Evolutionary conservation across 2,797 vertebrate genomes (phyloP), one percentile per base, ranked within the genome.

Genomic region (Tamandua tetradactyla): DNA sequence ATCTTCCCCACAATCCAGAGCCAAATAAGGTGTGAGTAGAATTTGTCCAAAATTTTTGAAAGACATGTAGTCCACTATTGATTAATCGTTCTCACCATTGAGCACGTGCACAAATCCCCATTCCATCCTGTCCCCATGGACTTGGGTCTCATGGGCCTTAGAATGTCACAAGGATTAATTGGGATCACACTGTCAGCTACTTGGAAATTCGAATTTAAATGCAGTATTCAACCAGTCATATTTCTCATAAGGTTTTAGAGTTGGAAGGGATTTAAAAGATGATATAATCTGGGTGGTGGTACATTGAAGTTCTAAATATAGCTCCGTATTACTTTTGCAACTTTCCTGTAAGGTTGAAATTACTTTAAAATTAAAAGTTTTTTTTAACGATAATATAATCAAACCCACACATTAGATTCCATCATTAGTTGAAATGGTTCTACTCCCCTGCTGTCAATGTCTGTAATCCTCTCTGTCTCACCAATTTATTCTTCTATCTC

Each of bases 231-330:
- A 44, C 47, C 37, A 68, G 13, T 79, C 7, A 2, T 25, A 47
- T 82, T 69, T 92, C 81, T 89, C 20, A 20, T 6, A 81, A 69
- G 83, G n/a, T 75, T 74, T 85, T 88, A 61, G 61, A 92, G 14
- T 64, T 57, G 55, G 47, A 83, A 78, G 44, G 2, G 18, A 52
- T 68, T 95, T 89, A 44, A 87, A 72, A 87, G 71, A 82, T 22
- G 86, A 89, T 78, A 18, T 69, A 35, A 94, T 61, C 52, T 55
- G 52, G 52, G 18, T 55, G 52, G 52, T 17, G 17, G 52, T 55
- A 55, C 18, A 18, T 55, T 55, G 52, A 52, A 55, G 52, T 55
- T 55, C 17, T 55, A 55, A 20, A 18, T 55, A 20, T 55, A 20
- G 20, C 20, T 55, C 17, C 20, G 52, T 55, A 20, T 55, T 55